Conservation (phyloP, 2,888 invertebrate genomes). For the Tetragnatha montana region DNA sequence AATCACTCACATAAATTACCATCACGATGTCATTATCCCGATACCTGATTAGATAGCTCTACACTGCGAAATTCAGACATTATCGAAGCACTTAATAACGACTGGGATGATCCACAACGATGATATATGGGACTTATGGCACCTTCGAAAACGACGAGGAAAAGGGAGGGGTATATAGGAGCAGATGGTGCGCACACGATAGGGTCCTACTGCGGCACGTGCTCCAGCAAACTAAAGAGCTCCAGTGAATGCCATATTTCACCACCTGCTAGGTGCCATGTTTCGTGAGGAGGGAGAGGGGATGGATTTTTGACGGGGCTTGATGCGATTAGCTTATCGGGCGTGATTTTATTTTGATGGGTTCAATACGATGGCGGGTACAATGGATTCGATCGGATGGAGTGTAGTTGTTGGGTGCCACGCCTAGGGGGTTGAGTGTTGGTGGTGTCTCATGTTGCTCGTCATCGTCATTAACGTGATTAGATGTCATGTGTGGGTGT, state of each 20-base stretch:
- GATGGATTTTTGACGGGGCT: neutral
- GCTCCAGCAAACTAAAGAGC: slow-evolving; percentile 36
- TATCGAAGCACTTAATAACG: neutral
- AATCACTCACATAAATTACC: neutral
- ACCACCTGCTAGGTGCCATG: slow-evolving; percentile 24
- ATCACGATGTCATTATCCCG: neutral
- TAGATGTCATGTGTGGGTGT: neutral
- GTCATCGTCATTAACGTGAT: too few species aligned
- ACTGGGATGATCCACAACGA: neutral
- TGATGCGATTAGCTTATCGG: neutral
- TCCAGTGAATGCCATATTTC: slow-evolving; percentile 14
- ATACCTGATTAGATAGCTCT: neutral
- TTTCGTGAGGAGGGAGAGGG: neutral
- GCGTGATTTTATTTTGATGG: neutral
- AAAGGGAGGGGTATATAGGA: neutral
- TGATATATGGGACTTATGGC: slow-evolving; percentile 22
- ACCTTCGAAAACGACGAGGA: neutral
- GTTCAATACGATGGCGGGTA: neutral
- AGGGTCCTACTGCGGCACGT: slow-evolving; percentile 24
- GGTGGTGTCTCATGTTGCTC: too few species aligned
- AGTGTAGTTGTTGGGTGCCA: too few species aligned
- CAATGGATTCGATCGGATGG: too few species aligned
- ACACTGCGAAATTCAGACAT: neutral
- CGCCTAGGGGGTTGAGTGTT: too few species aligned
- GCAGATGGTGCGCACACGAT: slow-evolving; percentile 67